These are phyloP conservation scores for Ceryle rudis DNA, from an alignment of 2,797 vertebrate species.

Conservation along the genomic window DNA sequence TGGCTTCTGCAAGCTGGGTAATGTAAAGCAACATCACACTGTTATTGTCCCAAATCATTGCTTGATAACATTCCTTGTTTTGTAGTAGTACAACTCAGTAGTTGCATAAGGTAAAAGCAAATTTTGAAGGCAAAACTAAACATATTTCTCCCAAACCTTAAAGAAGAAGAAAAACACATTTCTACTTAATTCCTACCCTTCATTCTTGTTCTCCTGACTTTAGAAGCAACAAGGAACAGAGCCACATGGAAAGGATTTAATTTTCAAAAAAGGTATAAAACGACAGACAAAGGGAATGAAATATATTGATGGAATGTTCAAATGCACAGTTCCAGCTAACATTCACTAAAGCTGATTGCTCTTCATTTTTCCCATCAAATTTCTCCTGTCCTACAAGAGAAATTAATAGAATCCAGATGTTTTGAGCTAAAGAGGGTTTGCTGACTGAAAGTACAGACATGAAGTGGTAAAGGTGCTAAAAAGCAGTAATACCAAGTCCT, in stretches of 20 bases:
- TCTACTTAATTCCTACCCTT: background rate
- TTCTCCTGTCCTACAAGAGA: slow-evolving; percentile 38
- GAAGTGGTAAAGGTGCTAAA: background rate
- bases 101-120: background rate
- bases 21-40: background rate
- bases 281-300: slow-evolving; percentile 11
- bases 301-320: background rate
- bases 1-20: background rate
- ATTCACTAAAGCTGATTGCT: slow-evolving; percentile 53
- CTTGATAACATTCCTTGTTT: background rate
- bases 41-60: background rate
- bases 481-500: background rate
- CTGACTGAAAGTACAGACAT: background rate
- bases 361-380: slow-evolving; percentile 25
- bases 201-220: background rate
- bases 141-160: background rate
- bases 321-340: slow-evolving; percentile 27
- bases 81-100: background rate
- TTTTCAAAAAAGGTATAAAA: slow-evolving; percentile 36
- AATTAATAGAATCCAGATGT: slow-evolving; percentile 65
- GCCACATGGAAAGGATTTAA: slow-evolving; percentile 27
- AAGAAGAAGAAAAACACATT: background rate
- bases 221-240: background rate
- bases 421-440: background rate
- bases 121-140: background rate